Evolutionary conservation across 2,888 invertebrate genomes (phyloP), one percentile per base, ranked within the genome.

Genomic region (Lithophane leautieri): DNA sequence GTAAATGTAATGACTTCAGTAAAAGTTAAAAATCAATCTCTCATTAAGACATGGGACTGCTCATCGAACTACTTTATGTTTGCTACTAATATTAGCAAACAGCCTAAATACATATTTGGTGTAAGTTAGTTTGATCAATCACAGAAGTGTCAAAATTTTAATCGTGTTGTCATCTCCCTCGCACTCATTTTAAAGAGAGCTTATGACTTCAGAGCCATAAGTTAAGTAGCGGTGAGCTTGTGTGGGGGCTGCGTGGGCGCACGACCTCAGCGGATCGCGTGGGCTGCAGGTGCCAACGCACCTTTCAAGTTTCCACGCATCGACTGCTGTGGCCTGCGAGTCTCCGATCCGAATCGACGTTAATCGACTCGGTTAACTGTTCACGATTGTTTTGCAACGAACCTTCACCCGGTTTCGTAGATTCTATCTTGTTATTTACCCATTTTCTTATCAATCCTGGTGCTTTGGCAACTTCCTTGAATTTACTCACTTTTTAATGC

Each of bases 241-340:
- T 79, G 84, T 84, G 88, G 88, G 76, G 86, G 92, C 77, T 81
- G 92, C 90, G 95, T 94, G 92, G 94, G 95, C 89, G 93, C 88
- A 83, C 92, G 95, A 93, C 94, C 95, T 94, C 94, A 91, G 89
- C 67, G 82, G 83, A 77, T 83, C 83, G 95, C 94, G 95, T 95
- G 95, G 95, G 95, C 84, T 88, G 94, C 94, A 95, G 95, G 95
- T 95, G 95, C 94, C 94, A 94, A 95, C 94, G 94, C 93, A 94
- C 95, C 94, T 94, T 93, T 94, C 94, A 93, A 94, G 93, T 93
- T 92, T 92, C 90, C 92, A 92, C 89, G 91, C 91, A 90, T 90
- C 90, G 90, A 77, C 89, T 89, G 86, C 86, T 83, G 78, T 66
- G 82, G 84, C 65, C 69, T 28, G 82, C 74, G 86, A 85, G 78